Base-by-base conservation (phyloP, 1,140 invertebrate genomes). In the Bombus terrestris region DNA sequence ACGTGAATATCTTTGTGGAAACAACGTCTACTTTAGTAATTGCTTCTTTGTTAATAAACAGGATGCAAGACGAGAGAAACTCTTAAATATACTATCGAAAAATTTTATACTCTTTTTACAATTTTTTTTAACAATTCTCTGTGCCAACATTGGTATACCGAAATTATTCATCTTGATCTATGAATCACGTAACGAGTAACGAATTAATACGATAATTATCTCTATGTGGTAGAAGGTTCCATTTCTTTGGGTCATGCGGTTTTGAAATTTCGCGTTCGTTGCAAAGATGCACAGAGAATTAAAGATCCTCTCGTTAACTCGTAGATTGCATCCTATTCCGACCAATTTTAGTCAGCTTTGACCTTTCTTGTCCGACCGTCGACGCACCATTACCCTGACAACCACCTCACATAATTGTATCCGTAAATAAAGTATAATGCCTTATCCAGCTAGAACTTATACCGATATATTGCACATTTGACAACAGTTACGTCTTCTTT, bases 401-500 rank as follows among this genome's bases (percentile, higher is more conserved):
- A 53, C 72, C 76, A 84, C 88, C 77, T 78, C 89, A 37, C 87
- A 73, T 85, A 86, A 66, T 68, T 73, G 86, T 90, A 88, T 90
- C 81, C 81, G 69, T 91, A 88, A 90, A 92, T 93, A 93, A 94
- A 94, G 92, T 95, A 93, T 93, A 93, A 88, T 93, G 89, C 66
- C 93, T 94, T 95, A 95, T 73, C 72, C 53, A 76, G 71, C 90
- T 93, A 93, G 86, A 94, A 94, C 92, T 95, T 94, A 94, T 92
- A 92, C 91, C 93, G 88, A 94, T 95, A 95, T 95, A 95, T 95
- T 95, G 95, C 94, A 95, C 95, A 95, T 95, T 95, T 94, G 94
- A 95, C 93, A 95, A 95, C 94, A 95, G 92, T 95, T 94, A 94
- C 92, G 92, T 94, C 90, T 94, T 92, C 82, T 81, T 93, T 93